Base-by-base conservation (phyloP, 1,140 invertebrate genomes). In the Whitmania pigra region DNA sequence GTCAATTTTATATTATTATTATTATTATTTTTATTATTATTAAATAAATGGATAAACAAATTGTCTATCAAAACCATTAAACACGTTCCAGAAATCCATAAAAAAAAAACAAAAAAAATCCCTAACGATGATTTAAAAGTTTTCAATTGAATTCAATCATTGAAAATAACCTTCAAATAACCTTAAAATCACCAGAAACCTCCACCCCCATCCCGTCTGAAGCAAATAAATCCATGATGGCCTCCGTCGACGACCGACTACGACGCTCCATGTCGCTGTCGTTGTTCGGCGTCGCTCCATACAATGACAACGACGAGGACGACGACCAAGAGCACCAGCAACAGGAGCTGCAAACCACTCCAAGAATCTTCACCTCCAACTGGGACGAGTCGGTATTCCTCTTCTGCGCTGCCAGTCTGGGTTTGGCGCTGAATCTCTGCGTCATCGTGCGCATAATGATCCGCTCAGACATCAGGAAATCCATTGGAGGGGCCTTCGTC, bases 401-500 rank as follows among this genome's bases (percentile, higher is more conserved):
- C 29, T 81, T 79, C 72, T 78, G 81, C 60, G 74, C 79, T n/a
- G 78, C 78, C 7, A 75, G 75, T 4, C 31, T 76, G 20, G 81
- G 81, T n/a, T 76, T 81, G 49, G 31, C 76, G n/a, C 76, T 81
- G n/a, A 82, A 82, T 74, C 31, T 78, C 27, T 53, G 79, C 18
- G 77, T 82, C 7, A 75, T 81, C 53, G 66, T 76, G 43, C 77
- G 76, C 53, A 74, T 80, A 27, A 74, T 79, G 29, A 60, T 80
- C 13, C 73, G 77, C 69, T 75, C 75, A 18, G 71, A 80, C 25
- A 71, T 75, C 6, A 69, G 72, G 63, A 79, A 80, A 78, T 81
- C 80, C 7, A 78, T 81, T 77, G 80, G 79, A 6, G 79, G 78
- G 69, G 80, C 78, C 25, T 82, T 81, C 72, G 73, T 81, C 20